phyloP scores from a whole-genome alignment of 1,140 invertebrate genomes.

The Phortica variegata region DNA sequence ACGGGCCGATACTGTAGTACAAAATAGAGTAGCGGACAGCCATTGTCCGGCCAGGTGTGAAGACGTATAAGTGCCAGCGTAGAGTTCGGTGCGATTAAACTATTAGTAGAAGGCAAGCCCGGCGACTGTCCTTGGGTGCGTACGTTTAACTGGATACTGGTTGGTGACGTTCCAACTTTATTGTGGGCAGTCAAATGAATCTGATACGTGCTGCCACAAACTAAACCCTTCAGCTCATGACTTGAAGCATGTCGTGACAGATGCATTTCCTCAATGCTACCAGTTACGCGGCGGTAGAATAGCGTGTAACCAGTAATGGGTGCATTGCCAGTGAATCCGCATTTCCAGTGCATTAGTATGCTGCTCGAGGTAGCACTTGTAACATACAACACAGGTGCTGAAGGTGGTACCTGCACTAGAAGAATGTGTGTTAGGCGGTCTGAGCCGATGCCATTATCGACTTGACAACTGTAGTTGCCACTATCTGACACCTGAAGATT shows the following conservation, averaged over 20 bases:
- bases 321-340: slow-evolving; percentile 69
- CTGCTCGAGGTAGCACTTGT: slow-evolving; percentile 71
- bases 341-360: slow-evolving; percentile 71
- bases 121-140: slow-evolving; percentile 73
- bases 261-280: slow-evolving; percentile 66
- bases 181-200: slow-evolving; percentile 72
- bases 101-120: slow-evolving; percentile 64
- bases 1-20: slow-evolving; percentile 68
- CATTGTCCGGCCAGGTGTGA: slow-evolving; percentile 76
- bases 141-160: slow-evolving; percentile 69
- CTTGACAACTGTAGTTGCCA: slow-evolving; percentile 76
- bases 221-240: slow-evolving; percentile 69
- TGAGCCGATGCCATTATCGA: slow-evolving; percentile 71
- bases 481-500: slow-evolving; percentile 67
- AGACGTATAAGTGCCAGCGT: slow-evolving; percentile 72
- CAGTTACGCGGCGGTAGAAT: slow-evolving; percentile 67
- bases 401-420: slow-evolving; percentile 68
- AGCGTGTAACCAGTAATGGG: slow-evolving; percentile 68
- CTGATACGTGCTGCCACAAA: slow-evolving; percentile 75
- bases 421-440: slow-evolving; percentile 65
- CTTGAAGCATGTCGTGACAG: slow-evolving; percentile 66
- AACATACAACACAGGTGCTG: slow-evolving; percentile 69
- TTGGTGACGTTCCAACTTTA: slow-evolving; percentile 70
- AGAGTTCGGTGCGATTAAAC: slow-evolving; percentile 69
- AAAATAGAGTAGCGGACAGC: slow-evolving; percentile 76